phyloP scores from a whole-genome alignment of 2,888 invertebrate species.

The Lepidonotus clava region DNA sequence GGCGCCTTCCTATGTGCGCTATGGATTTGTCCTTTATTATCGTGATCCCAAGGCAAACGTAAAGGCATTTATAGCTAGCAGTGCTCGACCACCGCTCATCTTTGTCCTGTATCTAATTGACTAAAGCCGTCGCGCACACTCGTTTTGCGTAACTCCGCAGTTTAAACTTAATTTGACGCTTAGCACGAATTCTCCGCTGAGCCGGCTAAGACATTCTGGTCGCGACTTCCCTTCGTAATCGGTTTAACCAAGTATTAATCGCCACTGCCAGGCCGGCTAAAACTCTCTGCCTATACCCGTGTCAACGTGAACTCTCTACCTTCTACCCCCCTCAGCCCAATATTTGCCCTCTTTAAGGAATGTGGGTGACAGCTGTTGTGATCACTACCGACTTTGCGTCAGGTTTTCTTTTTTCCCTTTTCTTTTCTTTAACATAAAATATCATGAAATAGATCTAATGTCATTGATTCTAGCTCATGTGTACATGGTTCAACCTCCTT shows the following conservation, averaged over 20 bases:
- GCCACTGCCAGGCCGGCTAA: conserved; percentile 14
- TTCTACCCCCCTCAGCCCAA: not conserved
- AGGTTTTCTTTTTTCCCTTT: too few species aligned
- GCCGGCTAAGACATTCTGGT: conserved; percentile 46
- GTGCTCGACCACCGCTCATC: not conserved
- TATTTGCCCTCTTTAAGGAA: not conserved
- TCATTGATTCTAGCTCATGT: too few species aligned
- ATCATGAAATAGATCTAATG: too few species aligned
- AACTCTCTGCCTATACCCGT: not conserved
- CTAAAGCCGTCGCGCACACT: conserved; percentile 43
- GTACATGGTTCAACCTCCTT: too few species aligned
- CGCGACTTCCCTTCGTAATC: conserved; percentile 51
- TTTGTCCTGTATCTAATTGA: conserved; percentile 53
- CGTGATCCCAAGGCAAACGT: conserved; percentile 17
- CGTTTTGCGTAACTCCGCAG: conserved; percentile 44
- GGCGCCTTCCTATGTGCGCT: not conserved
- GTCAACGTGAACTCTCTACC: conserved; percentile 10
- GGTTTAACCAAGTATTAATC: conserved; percentile 49
- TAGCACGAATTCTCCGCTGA: conserved; percentile 35
- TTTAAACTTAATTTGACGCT: conserved; percentile 51
- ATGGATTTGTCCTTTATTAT: conserved; percentile 24
- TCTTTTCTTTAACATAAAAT: too few species aligned
- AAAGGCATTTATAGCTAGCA: not conserved
- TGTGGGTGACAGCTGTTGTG: too few species aligned
- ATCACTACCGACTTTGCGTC: too few species aligned